Base-by-base conservation (phyloP, 2,113 vertebrate species). In the Chaetorhynchus papuensis region DNA sequence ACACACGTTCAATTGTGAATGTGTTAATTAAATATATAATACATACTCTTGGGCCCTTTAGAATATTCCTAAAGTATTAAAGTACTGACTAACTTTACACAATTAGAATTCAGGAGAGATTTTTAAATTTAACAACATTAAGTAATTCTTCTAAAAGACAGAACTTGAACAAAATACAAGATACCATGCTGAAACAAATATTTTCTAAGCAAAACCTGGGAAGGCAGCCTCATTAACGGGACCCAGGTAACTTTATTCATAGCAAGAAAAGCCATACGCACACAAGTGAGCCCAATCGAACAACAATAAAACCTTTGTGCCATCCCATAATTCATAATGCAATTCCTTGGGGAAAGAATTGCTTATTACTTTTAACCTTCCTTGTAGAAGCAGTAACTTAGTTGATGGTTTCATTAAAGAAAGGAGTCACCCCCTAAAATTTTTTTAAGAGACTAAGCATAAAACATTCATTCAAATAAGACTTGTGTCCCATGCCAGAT, bases 401-500 rank as follows among this genome's bases (percentile, higher is more conserved):
- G 83, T 17, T 77, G 83, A 92, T 92, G 84, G 88, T 88, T 88
- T 97, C 93, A 96, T 93, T 97, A 97, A 96, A 80, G 68, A 85
- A 82, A 83, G 54, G 66, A 96, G 74, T 50, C 92, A 84, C 74
- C 50, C 78, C 87, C 93, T 95, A 95, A 93, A 72, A 87, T 94
- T 82, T 49, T 86, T 97, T 96, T 93, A 95, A 94, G 79, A 69
- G 82, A 74, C 23, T 80, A 54, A 94, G 80, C 61, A 91, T 97
- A 95, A 97, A 97, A 98, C 95, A 97, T 98, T 95, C 74, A 98
- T 97, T 96, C 96, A 94, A 95, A 86, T 93, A 97, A 97, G 95
- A 88, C 96, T 90, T 33, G 49, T 77, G 50, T 61, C 42, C 61
- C 70, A 13, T 59, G 35, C 88, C 97, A 98, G 97, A 96, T 84